Base-by-base conservation (phyloP, 2,797 vertebrate species). In the Zalophus californianus region DNA sequence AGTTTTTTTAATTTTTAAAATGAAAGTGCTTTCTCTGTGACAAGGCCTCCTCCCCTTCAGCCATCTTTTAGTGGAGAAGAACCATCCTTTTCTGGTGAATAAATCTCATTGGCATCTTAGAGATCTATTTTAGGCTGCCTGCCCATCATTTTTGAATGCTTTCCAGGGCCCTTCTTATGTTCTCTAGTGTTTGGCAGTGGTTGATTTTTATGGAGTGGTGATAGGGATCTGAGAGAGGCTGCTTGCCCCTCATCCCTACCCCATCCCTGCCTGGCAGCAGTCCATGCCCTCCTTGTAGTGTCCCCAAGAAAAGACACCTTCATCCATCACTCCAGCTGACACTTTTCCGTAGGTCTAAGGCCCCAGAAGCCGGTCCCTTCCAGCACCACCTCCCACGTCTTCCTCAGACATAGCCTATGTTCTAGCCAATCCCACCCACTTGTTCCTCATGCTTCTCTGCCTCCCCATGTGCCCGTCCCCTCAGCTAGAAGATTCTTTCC, bases 181-280 rank as follows among this genome's bases (percentile, higher is more conserved):
- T 84, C 58, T 75, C 70, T 38, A 66, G 88, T 38, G 85, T 75
- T 62, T 41, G 73, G 32, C 9, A 75, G 84, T 3, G 2, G 70
- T 56, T 72, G 38, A 60, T 79, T 56, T 92, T 77, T 92, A 77
- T 77, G 68, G 72, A 54, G 11, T 10, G 9, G 8, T 60, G 90
- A 58, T 35, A 41, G 54, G 14, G 9, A 80, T 93, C 80, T 92
- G 75, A 77, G 85, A 66, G 32, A 68, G 16, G 23, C 54, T 44
- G 25, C 54, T 44, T 16, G 5, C 44, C 35, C 6, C 44, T n/a
- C 25, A 48, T 15, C 8, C 25, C 50, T 35, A 3, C 27, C 41
- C 62, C 5, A n/a, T 38, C 62, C 10, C 44, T 0, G 1, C 4
- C 18, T 16, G 0, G 13, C 10, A 54, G 66, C 88, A 41, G n/a